Base-by-base conservation (phyloP, 2,113 vertebrate species). In the Salminus brasiliensis region DNA sequence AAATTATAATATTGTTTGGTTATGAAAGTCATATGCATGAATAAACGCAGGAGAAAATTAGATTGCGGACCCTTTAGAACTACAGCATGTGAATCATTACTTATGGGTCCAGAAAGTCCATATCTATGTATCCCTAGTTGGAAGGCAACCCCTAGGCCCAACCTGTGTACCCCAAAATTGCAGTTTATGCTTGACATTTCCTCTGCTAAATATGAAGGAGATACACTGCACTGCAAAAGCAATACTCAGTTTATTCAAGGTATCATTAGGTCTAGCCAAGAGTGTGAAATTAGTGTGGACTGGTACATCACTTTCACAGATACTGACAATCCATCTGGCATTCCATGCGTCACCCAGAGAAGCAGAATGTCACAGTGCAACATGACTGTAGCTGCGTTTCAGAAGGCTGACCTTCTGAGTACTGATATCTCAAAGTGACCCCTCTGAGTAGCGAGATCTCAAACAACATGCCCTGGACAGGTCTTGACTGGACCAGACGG, bases 311-410 rank as follows among this genome's bases (percentile, higher is more conserved):
- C n/a, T 55, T 55, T 55, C 52, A 30, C 49, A 69, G 27, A 70
- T 25, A 23, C 27, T 59, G 29, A 70, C 18, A 41, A 78, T 70
- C 52, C 27, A 59, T 59, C 18, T 78, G 66, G 32, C 57, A 32
- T 39, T 12, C 16, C 65, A 45, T 69, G 65, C 23, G 25, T 59
- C 75, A 30, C 16, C 75, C 18, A 77, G 36, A 77, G 27, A 45
- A 45, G 23, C 23, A 23, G 45, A 57, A 45, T 11, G 30, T 59
- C 25, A 78, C 21, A 63, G 60, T 16, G 9, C 25, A 7, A 3
- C 8, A 30, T 32, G 27, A 15, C 16, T 5, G 29, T 30, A 15
- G 59, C 12, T 30, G 13, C 59, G 18, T 62, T 32, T 30, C 59
- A 62, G 25, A 62, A 62, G 12, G 12, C 5, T 32, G 25, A 30